phyloP scores from a whole-genome alignment of 2,888 invertebrate species.

The Choristoneura rosaceana region DNA sequence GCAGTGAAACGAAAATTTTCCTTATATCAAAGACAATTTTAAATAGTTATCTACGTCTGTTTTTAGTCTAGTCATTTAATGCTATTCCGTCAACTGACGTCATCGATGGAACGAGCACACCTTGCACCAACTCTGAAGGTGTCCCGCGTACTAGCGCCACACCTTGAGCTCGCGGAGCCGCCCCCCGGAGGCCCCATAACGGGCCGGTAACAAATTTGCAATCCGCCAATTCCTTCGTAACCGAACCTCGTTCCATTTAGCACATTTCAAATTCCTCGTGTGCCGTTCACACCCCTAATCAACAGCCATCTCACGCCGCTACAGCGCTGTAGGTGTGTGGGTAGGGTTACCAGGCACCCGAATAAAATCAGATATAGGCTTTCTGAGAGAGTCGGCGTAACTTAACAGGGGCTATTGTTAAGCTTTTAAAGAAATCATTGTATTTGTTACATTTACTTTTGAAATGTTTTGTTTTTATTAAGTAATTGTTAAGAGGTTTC shows the following conservation, averaged over 20 bases:
- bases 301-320: slow-evolving; percentile 30
- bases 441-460: too few species aligned
- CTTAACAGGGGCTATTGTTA: too few species aligned
- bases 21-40: neutral
- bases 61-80: neutral
- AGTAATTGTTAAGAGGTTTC: too few species aligned
- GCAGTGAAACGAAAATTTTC: neutral
- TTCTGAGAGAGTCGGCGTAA: too few species aligned
- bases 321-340: neutral
- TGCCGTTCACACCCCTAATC: slow-evolving; percentile 38
- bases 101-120: too few species aligned
- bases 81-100: too few species aligned
- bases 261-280: slow-evolving; percentile 35
- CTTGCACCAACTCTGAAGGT: neutral
- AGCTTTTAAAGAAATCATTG: too few species aligned
- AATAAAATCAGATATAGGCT: neutral
- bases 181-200: neutral
- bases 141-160: neutral
- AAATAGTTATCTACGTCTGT: neutral
- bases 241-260: slow-evolving; percentile 34
- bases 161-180: slow-evolving; percentile 8
- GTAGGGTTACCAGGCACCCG: neutral
- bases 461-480: too few species aligned
- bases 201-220: slow-evolving; percentile 27
- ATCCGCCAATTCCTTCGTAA: slow-evolving; percentile 18